Percentiles rank a stretch among this genome's conserved stretches.
Evolutionary conservation across 2,888 invertebrate species (phyloP).

Genomic region (Napeogenes inachia): DNA sequence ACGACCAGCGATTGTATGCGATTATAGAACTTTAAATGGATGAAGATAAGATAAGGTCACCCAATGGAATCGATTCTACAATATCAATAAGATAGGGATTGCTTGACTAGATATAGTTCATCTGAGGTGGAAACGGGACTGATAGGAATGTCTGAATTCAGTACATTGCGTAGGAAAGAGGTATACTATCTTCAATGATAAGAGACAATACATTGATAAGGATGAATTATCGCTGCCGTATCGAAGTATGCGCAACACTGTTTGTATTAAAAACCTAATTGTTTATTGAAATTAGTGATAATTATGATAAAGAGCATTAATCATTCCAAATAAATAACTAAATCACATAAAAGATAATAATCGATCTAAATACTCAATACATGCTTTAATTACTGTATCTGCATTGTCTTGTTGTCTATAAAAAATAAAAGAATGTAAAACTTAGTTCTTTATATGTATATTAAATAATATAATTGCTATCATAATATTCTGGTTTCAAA

Average conservation of each 20-base stretch:
- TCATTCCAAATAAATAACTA: too few species aligned
- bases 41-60: slow-evolving; percentile 37
- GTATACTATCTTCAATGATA: slow-evolving; percentile 48
- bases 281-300: too few species aligned
- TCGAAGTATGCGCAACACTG: slow-evolving; percentile 37
- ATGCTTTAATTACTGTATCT: too few species aligned
- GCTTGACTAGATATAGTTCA: slow-evolving; percentile 43
- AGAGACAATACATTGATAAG: slow-evolving; percentile 48
- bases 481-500: too few species aligned
- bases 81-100: slow-evolving; percentile 52
- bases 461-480: too few species aligned
- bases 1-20: slow-evolving; percentile 31
- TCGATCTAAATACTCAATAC: too few species aligned
- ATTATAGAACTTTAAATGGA: slow-evolving; percentile 43
- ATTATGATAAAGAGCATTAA: too few species aligned
- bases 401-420: too few species aligned
- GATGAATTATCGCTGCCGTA: slow-evolving; percentile 24
- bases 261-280: slow-evolving; percentile 5
- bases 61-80: slow-evolving; percentile 52
- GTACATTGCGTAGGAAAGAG: slow-evolving; percentile 14
- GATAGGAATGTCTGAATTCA: slow-evolving; percentile 22
- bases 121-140: slow-evolving; percentile 43
- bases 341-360: too few species aligned
- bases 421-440: too few species aligned
- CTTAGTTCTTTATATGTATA: too few species aligned